phyloP scores from a whole-genome alignment of 2,113 vertebrate species.

The Chaetura pelagica region DNA sequence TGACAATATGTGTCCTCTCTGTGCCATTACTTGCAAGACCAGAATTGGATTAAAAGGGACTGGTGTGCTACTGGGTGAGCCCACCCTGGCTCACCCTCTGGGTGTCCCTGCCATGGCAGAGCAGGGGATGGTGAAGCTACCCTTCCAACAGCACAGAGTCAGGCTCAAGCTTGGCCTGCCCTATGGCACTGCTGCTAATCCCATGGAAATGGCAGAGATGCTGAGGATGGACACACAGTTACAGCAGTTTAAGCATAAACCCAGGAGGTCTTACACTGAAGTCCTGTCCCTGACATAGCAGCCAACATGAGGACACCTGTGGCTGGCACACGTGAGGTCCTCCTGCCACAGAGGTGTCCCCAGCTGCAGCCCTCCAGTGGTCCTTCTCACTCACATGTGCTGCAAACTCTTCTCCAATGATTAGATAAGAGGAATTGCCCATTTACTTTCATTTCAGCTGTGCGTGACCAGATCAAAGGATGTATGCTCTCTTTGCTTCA shows the following conservation, averaged over 20 bases:
- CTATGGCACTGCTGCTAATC: not conserved
- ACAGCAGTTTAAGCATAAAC: not conserved
- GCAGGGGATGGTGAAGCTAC: rapidly evolving
- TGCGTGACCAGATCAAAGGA: slow-evolving; percentile 58
- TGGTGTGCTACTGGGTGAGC: not conserved
- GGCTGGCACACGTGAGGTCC: not conserved
- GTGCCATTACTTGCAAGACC: not conserved
- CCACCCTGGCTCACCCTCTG: rapidly evolving
- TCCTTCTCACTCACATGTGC: not conserved
- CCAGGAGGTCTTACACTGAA: not conserved
- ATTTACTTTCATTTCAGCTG: slow-evolving; percentile 47
- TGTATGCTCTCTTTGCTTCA: slow-evolving; percentile 9
- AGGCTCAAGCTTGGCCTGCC: not conserved
- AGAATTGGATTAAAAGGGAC: not conserved
- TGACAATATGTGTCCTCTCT: rapidly evolving
- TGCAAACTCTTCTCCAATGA: not conserved
- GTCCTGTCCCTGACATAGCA: not conserved
- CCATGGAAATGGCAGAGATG: not conserved
- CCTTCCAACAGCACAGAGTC: not conserved
- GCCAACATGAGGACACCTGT: rapidly evolving
- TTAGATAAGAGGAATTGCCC: slow-evolving; percentile 40
- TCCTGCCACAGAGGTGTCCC: not conserved
- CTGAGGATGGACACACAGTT: not conserved
- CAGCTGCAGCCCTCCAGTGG: not conserved
- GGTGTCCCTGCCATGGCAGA: not conserved